A percentile compares a stretch with the other conserved stretches of the same genome.
Evolutionary conservation across 2,797 vertebrate species (phyloP).

Genomic region (Lepus oiostolus): DNA sequence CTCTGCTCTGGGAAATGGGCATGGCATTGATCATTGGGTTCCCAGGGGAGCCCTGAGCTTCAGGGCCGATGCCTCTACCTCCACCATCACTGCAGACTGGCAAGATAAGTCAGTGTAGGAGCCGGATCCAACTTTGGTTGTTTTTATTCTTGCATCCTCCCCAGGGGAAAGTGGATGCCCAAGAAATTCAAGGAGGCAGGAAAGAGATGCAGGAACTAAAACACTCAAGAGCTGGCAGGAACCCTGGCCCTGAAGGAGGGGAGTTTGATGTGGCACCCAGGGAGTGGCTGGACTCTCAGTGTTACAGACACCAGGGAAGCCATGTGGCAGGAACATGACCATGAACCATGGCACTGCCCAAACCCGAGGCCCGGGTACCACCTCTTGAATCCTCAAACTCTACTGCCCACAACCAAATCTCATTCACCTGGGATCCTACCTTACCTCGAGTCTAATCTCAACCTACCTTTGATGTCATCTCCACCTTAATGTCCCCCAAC

Average conservation of each 20-base stretch:
- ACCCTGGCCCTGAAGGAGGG: background rate
- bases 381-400: background rate
- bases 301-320: background rate
- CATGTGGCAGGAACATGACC: background rate
- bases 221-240: background rate
- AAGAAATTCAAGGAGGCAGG: background rate
- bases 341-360: background rate
- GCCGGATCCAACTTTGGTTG: background rate
- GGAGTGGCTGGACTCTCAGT: background rate
- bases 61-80: background rate
- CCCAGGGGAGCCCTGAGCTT: background rate
- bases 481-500: background rate
- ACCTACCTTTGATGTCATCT: slow-evolving; percentile 18
- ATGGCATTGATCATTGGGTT: background rate
- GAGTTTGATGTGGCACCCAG: background rate
- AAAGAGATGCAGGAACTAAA: background rate
- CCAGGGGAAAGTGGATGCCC: background rate
- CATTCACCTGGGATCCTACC: background rate
- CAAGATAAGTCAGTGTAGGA: background rate
- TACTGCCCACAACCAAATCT: background rate
- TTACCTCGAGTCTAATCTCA: background rate
- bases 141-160: background rate
- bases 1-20: background rate
- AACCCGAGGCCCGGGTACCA: background rate
- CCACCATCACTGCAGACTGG: background rate